Evolutionary conservation across 1,140 invertebrate genomes (phyloP).

Genomic region (Pteromalus puparum): DNA sequence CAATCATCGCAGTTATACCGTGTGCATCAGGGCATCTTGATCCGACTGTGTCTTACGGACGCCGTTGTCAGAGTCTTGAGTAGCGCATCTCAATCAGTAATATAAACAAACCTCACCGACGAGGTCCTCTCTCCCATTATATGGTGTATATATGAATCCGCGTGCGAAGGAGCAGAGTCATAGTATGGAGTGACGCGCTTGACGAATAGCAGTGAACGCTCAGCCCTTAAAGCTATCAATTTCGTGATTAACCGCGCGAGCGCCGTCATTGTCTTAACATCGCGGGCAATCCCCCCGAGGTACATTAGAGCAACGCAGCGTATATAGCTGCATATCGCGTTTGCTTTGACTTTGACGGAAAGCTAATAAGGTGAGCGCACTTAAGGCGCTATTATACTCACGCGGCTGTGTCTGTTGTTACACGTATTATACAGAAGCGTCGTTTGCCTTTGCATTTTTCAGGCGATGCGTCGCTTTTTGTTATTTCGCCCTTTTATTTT

Average conservation of each 20-base stretch:
- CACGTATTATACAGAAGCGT: too few relatives aligned
- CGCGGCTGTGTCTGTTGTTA: neutral
- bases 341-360: conserved; percentile 41
- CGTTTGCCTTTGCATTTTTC: neutral
- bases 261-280: conserved; percentile 40
- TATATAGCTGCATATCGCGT: neutral
- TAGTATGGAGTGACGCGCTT: conserved; percentile 28
- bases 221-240: conserved; percentile 44
- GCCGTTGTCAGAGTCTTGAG: neutral
- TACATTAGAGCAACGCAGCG: neutral
- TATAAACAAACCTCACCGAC: neutral
- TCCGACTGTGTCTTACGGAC: neutral
- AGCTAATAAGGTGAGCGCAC: conserved; percentile 20
- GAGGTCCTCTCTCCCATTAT: neutral
- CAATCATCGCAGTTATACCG: too few relatives aligned
- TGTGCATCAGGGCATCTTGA: too few relatives aligned
- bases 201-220: conserved; percentile 47
- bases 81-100: neutral
- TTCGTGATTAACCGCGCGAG: conserved; percentile 43
- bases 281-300: neutral
- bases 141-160: neutral
- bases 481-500: neutral
- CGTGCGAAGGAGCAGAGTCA: neutral
- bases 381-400: neutral
- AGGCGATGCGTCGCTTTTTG: neutral